Evolutionary conservation across 2,113 vertebrate genomes (phyloP).

Genomic region (Merops nubicus): DNA sequence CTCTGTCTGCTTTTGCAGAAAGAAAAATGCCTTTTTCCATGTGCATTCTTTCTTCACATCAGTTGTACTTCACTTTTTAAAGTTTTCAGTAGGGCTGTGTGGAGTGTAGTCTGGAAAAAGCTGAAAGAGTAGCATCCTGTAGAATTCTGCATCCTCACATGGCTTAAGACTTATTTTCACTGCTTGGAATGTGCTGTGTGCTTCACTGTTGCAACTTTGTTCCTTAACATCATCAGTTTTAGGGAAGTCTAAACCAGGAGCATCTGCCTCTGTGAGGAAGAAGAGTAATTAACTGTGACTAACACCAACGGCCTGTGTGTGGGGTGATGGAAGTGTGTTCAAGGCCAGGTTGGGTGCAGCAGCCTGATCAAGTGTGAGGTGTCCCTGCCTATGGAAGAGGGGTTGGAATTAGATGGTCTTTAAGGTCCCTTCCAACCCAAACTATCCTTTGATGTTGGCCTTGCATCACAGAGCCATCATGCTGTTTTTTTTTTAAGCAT

Average conservation of each 20-base stretch:
- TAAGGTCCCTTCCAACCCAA: background rate
- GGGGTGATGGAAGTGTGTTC: background rate
- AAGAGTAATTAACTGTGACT: background rate
- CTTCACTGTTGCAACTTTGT: background rate
- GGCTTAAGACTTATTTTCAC: background rate
- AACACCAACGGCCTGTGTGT: background rate
- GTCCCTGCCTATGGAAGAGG: background rate
- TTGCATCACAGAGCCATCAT: background rate
- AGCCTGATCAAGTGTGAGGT: background rate
- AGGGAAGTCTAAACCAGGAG: background rate
- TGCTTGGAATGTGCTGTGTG: rapidly evolving
- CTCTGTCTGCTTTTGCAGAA: background rate
- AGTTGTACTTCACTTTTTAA: rapidly evolving
- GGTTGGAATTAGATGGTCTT: background rate
- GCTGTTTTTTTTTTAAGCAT: background rate
- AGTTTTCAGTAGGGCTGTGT: background rate
- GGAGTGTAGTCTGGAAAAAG: background rate
- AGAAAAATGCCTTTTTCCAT: background rate
- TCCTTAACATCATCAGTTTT: background rate
- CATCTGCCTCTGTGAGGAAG: background rate
- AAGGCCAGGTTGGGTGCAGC: background rate
- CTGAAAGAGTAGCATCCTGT: background rate
- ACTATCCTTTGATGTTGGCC: background rate
- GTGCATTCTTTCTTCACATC: background rate
- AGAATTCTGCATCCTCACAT: background rate